Evolutionary conservation across 1,140 invertebrate species (phyloP), one percentile per base, ranked within the genome.

Genomic region (Drosophila simulans): DNA sequence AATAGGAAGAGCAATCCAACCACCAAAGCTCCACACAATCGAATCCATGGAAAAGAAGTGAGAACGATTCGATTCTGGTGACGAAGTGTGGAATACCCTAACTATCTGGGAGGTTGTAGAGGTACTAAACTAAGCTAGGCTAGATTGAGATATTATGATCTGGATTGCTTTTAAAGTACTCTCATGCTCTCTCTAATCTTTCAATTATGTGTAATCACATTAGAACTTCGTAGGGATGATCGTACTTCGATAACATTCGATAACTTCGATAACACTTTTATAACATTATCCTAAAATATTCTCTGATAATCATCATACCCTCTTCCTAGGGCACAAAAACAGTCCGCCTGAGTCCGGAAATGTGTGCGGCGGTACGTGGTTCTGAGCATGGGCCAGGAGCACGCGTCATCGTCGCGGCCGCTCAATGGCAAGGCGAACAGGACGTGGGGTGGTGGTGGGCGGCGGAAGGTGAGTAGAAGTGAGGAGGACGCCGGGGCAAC

Each of bases 331-430:
- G 53, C 40, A 46, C 15, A 34, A 49, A 46, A 70, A 20, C n/a
- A 46, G 63, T 59, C 42, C 40, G 11, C 8, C 22, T 46, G 39
- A 80, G 76, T 56, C 83, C 83, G 83, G 83, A 86, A 86, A 78
- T 83, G 83, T 86, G 82, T 85, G 55, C 55, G 78, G 60, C 63
- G 74, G 74, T 66, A 82, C 68, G 74, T 81, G 78, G 72, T 51
- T 54, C 42, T 73, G 40, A 39, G 59, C 54, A 43, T 51, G 56
- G 56, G 58, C 35, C 43, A 66, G 73, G 51, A 77, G 77, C 65
- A 39, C 60, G 60, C 60, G 73, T 74, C 71, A 56, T 58, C 39
- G 71, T 56, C 54, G 46, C 52, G 48, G 53, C 37, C 64, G 42
- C 64, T 68, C 64, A 68, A 68, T 66, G 71, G 54, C 42, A 75